Evolutionary conservation across 1,140 invertebrate genomes (phyloP), one percentile per base, ranked within the genome.

Genomic region (Adoxophyes honmai): DNA sequence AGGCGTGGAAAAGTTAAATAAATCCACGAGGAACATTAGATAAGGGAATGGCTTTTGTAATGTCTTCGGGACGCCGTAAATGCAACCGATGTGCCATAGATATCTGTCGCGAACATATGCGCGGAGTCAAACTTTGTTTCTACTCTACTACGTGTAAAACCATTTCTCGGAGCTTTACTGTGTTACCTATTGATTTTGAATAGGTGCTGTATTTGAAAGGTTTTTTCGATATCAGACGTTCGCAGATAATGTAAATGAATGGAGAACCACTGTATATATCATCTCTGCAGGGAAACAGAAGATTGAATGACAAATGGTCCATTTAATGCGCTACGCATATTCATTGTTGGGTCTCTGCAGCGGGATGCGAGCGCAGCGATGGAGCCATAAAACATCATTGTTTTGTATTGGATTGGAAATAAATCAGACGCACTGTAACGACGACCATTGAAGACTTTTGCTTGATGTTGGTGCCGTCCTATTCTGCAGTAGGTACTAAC

Each of bases 1-100:
- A 77, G 78, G 79, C 79, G 76, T 84, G 80, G 72, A 85, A 80
- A 86, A 80, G 80, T 84, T 84, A 85, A 86, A 88, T 88, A 86
- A 86, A 86, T 86, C 80, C 73, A 78, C 76, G 73, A 68, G 63
- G 73, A 74, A 80, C 83, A 86, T 86, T 84, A 84, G 86, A 86
- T 86, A 86, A 83, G 78, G 74, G 72, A 88, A 88, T 86, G 79
- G 81, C 79, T 78, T 84, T 83, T 81, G 83, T 86, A 88, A 88
- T 88, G 86, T 86, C 71, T 86, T 83, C 78, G 79, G 82, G 82
- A 85, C 70, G 83, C 75, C 79, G 86, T 88, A 81, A 86, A 86
- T 84, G 82, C 86, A 88, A 81, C 78, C 75, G 71, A 84, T 78
- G 79, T 75, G 76, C 69, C 78, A 77, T 81, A 78, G 70, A 86